These are phyloP conservation scores for Heliconius hortense DNA, from an alignment of 2,888 invertebrate species.

Conservation along the genomic window DNA sequence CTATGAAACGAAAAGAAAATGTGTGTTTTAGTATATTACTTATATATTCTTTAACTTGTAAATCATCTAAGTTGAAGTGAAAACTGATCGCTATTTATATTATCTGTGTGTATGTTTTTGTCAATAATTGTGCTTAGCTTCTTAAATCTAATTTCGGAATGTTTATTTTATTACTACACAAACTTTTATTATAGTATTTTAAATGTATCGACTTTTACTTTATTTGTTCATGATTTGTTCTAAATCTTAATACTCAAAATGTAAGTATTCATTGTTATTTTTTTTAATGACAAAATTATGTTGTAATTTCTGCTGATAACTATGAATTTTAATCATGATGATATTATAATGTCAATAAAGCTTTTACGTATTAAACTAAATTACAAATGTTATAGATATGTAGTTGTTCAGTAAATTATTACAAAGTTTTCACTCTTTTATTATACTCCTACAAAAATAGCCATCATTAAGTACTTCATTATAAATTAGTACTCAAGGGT, in stretches of 20 bases:
- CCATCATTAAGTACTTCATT: not conserved
- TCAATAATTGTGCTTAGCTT: not conserved
- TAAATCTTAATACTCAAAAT: slow-evolving; percentile 1
- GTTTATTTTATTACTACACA: not conserved
- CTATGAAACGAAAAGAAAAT: not conserved
- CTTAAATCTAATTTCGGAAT: not conserved
- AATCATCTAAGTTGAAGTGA: not conserved
- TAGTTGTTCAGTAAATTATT: slow-evolving; percentile 40
- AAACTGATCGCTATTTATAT: not conserved
- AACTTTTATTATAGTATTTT: not conserved
- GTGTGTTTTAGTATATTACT: not conserved
- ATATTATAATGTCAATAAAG: slow-evolving; percentile 24
- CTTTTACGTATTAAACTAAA: slow-evolving; percentile 26
- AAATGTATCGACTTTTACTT: not conserved
- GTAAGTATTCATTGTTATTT: not conserved
- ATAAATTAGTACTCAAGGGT: not conserved
- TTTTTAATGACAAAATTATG: not conserved
- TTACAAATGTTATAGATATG: slow-evolving; percentile 35
- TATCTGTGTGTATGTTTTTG: not conserved
- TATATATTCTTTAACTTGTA: not conserved
- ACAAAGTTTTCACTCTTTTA: slow-evolving; percentile 21
- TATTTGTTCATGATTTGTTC: not conserved
- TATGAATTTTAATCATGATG: slow-evolving; percentile 13
- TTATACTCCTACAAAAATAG: not conserved
- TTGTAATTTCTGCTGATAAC: not conserved